phyloP scores from a whole-genome alignment of 2,888 invertebrate species.

The Leucania comma region DNA sequence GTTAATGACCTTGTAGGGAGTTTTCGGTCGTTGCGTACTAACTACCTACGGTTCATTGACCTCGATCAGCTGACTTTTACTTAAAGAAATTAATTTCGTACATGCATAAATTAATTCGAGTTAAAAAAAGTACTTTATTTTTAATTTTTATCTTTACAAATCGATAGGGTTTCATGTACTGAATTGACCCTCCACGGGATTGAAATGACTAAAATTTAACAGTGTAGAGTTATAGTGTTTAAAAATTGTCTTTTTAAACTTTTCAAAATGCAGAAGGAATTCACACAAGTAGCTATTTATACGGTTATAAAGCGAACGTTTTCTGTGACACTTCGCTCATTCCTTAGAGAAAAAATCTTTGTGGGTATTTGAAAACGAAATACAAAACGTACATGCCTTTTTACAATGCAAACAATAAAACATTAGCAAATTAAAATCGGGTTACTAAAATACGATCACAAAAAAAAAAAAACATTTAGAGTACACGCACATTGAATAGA shows the following conservation, averaged over 20 bases:
- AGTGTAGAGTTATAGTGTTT: background rate
- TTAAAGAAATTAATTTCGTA: too few relatives aligned
- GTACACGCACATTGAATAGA: constrained; percentile 25
- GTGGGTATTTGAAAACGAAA: constrained; percentile 8
- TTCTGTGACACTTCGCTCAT: constrained; percentile 8
- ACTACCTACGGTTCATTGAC: too few relatives aligned
- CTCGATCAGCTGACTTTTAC: too few relatives aligned
- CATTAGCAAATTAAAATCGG: constrained; percentile 39
- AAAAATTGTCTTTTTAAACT: background rate
- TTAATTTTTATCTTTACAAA: too few relatives aligned
- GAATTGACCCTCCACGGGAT: too few relatives aligned
- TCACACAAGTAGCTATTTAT: constrained; percentile 4
- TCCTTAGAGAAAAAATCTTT: background rate
- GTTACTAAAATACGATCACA: constrained; percentile 11
- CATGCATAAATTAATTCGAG: too few relatives aligned
- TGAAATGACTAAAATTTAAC: too few relatives aligned
- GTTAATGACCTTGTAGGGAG: too few relatives aligned
- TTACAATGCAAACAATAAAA: constrained; percentile 52
- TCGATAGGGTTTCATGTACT: too few relatives aligned
- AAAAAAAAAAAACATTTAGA: background rate
- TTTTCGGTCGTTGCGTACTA: too few relatives aligned
- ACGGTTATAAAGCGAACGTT: background rate
- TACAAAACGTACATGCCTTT: constrained; percentile 58
- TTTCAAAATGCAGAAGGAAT: background rate
- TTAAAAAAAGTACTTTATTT: too few relatives aligned